phyloP scores from a whole-genome alignment of 1,140 invertebrate species.

The Aphelinus certus region DNA sequence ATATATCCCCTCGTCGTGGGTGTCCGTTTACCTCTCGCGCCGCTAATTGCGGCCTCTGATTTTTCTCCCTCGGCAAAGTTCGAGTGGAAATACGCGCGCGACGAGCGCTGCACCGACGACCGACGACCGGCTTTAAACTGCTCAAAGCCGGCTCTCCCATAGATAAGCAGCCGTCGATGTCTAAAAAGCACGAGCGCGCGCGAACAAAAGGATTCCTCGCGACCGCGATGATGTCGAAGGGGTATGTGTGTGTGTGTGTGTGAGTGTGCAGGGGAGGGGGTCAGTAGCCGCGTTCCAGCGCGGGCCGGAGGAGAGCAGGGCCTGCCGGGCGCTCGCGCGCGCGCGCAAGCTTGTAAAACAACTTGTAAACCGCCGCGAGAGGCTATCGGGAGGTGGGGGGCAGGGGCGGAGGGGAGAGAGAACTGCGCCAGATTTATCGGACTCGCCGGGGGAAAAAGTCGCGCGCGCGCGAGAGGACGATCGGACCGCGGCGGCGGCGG shows the following conservation, averaged over 20 bases:
- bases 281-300: no score
- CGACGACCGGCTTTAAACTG: no score
- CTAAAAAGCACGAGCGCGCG: conserved; percentile 22
- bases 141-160: neutral
- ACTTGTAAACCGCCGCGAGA: conserved; percentile 65
- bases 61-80: neutral
- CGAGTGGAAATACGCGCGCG: neutral
- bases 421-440: conserved; percentile 22
- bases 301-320: conserved; percentile 14
- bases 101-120: no score
- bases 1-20: neutral
- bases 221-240: neutral
- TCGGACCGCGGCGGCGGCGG: no score
- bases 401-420: conserved; percentile 1
- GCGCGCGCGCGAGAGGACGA: neutral
- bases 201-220: conserved; percentile 36
- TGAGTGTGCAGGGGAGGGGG: no score
- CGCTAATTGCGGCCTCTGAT: neutral
- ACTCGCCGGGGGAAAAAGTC: neutral
- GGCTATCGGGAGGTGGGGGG: conserved; percentile 42
- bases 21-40: no score
- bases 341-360: conserved; percentile 62
- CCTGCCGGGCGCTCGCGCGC: conserved; percentile 31
- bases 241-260: no score
- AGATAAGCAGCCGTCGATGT: conserved; percentile 15